phyloP scores from a whole-genome alignment of 1,140 invertebrate species.

The Stratiolaelaps scimitus region DNA sequence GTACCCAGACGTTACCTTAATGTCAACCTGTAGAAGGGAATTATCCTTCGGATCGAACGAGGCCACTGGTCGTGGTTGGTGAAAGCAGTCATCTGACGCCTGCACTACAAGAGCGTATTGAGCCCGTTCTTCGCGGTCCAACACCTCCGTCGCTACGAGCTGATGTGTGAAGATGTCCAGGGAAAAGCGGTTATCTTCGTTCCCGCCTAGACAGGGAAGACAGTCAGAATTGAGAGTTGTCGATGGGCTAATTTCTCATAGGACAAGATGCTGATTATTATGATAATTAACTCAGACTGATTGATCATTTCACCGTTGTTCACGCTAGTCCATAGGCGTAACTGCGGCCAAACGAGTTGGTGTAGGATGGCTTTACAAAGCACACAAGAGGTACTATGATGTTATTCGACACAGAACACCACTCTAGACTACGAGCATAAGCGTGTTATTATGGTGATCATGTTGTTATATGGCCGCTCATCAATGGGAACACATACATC shows the following conservation, averaged over 20 bases:
- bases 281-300: too few species aligned
- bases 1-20: slow-evolving; percentile 32
- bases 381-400: too few species aligned
- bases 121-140: slow-evolving; percentile 61
- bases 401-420: too few species aligned
- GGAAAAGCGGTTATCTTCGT: slow-evolving; percentile 56
- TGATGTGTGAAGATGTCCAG: slow-evolving; percentile 60
- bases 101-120: slow-evolving; percentile 60
- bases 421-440: neutral
- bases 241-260: slow-evolving; percentile 20
- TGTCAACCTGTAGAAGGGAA: slow-evolving; percentile 56
- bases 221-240: neutral
- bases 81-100: slow-evolving; percentile 69
- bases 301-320: too few species aligned
- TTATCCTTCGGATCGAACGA: slow-evolving; percentile 50
- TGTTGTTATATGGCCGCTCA: too few species aligned
- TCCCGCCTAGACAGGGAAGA: slow-evolving; percentile 46
- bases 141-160: slow-evolving; percentile 44
- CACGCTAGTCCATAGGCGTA: too few species aligned
- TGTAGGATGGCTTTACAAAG: too few species aligned
- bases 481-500: neutral
- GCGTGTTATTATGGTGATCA: too few species aligned
- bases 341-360: too few species aligned
- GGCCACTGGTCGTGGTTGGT: slow-evolving; percentile 35
- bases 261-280: slow-evolving; percentile 18